Conservation (phyloP, 2,888 invertebrate species). For the Xestia sexstrigata region DNA sequence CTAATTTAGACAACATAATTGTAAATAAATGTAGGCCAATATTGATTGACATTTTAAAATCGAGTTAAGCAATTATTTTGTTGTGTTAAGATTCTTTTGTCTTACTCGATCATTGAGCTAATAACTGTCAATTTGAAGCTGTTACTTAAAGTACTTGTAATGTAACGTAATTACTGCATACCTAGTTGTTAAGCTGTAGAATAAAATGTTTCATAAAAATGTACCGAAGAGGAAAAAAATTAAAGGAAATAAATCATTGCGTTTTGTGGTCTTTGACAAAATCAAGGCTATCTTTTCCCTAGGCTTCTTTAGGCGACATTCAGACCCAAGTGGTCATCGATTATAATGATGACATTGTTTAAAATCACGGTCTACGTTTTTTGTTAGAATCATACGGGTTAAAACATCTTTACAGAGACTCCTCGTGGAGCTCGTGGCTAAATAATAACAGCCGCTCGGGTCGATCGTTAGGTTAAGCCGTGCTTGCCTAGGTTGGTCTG, state of each 20-base stretch:
- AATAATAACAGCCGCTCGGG: too few relatives aligned
- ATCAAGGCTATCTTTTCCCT: not conserved
- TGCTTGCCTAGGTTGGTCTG: too few relatives aligned
- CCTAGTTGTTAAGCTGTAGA: not conserved
- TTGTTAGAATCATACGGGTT: conserved; percentile 18
- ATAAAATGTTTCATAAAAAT: not conserved
- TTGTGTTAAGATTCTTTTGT: conserved; percentile 73
- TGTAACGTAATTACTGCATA: conserved; percentile 2
- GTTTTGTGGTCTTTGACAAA: conserved; percentile 7
- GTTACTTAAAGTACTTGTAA: conserved; percentile 5
- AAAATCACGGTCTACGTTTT: conserved; percentile 17
- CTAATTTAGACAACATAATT: conserved; percentile 24
- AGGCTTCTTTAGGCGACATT: not conserved
- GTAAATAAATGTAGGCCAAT: conserved; percentile 65
- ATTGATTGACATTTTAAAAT: conserved; percentile 78
- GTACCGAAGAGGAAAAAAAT: not conserved
- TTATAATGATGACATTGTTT: conserved; percentile 40
- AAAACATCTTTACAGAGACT: conserved; percentile 11
- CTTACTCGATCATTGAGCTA: conserved; percentile 43
- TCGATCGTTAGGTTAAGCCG: too few relatives aligned
- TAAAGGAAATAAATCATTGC: not conserved
- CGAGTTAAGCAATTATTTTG: conserved; percentile 67
- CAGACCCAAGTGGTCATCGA: not conserved
- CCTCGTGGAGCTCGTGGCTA: too few relatives aligned
- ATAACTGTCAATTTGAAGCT: conserved; percentile 28